Evolutionary conservation across 2,113 vertebrate species (phyloP).

Genomic region (Mustela lutreola): DNA sequence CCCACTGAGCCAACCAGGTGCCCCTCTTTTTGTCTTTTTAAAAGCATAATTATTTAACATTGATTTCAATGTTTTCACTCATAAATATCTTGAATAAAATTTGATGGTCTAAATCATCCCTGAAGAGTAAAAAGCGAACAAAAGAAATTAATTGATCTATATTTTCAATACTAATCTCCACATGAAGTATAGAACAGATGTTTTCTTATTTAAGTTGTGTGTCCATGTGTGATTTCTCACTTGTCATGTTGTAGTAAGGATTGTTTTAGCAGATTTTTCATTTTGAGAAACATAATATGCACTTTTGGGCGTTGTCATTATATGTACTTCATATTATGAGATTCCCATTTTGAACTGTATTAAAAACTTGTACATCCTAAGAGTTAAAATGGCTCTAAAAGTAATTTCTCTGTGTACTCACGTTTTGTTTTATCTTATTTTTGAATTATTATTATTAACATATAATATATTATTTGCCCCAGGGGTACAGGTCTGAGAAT

Average conservation of each 20-base stretch:
- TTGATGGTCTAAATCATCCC: not conserved
- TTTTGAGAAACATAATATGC: not conserved
- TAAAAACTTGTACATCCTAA: not conserved
- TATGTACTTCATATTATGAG: not conserved
- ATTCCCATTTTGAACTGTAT: not conserved
- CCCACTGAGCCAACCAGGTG: no score
- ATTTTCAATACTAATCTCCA: slow-evolving; percentile 14
- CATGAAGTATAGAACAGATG: not conserved
- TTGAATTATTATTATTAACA: not conserved
- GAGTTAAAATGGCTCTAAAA: not conserved
- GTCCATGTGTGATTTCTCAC: not conserved
- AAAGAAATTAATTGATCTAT: slow-evolving; percentile 9
- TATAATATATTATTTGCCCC: no score
- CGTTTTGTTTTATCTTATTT: not conserved
- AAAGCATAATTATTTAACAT: not conserved
- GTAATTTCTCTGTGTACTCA: not conserved
- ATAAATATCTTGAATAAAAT: not conserved
- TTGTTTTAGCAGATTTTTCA: slow-evolving; percentile 12
- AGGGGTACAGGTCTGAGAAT: no score
- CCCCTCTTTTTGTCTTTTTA: no score
- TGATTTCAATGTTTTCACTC: not conserved
- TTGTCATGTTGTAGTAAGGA: not conserved
- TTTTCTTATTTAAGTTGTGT: not conserved
- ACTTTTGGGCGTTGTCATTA: not conserved
- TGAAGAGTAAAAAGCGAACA: not conserved